Evolutionary conservation across 2,888 invertebrate genomes (phyloP), one percentile per base, ranked within the genome.

Genomic region (Aphidoletes aphidimyza): DNA sequence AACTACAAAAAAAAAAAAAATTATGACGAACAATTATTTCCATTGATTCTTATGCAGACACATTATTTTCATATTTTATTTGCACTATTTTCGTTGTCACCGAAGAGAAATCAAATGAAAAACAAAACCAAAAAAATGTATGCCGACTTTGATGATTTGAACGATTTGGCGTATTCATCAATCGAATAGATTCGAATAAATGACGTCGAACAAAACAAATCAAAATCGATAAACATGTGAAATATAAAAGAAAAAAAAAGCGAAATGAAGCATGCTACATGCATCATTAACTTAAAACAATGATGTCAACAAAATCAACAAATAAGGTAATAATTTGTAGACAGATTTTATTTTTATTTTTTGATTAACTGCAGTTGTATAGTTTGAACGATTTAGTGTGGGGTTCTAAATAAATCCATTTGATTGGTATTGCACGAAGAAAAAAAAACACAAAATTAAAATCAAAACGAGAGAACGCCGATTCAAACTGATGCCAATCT

Each of bases 401-500:
- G 54, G 54, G 54, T 22, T 54, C 14, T 22, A n/a, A n/a, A n/a
- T n/a, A n/a, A n/a, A n/a, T n/a, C n/a, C n/a, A n/a, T n/a, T n/a
- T n/a, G n/a, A n/a, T n/a, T n/a, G n/a, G n/a, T n/a, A n/a, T n/a
- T n/a, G 37, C 1, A 37, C 34, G 14, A 9, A 36, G 17, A 78
- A 36, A 36, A 36, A 81, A 9, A 39, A 19, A 19, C 37, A 39
- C 6, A 81, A 37, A n/a, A 1, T 39, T 11, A 19, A 36, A 81
- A 81, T 81, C n/a, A 39, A 5, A 81, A n/a, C n/a, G 81, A 14
- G 30, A 30, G 34, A 30, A 69, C 34, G 30, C 34, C 69, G 69
- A 69, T 69, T 30, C 8, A 69, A 30, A 69, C 69, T 69, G 69
- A 69, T 14, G 14, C 69, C 69, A 69, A 69, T 69, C 69, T 69